Conservation (phyloP, 2,888 invertebrate genomes). For the Netelia melanura region DNA sequence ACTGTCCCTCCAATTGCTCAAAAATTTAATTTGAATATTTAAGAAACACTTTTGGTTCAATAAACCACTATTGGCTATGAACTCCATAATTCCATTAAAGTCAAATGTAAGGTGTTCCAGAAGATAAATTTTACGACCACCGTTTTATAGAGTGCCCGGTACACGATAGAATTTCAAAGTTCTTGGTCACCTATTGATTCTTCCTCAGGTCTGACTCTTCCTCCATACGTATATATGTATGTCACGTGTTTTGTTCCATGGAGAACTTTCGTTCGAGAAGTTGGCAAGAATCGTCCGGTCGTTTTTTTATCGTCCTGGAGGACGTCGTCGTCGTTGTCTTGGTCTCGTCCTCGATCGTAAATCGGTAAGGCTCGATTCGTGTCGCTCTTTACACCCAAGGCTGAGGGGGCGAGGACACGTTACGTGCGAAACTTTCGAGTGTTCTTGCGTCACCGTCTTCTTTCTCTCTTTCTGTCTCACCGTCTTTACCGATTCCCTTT, state of each 20-base stretch:
- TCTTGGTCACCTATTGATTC: constrained; percentile 15
- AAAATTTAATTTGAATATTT: not conserved
- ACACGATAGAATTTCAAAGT: constrained; percentile 16
- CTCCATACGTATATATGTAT: constrained; percentile 15
- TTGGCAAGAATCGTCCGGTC: constrained; percentile 45
- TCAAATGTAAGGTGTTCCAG: constrained; percentile 23
- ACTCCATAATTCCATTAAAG: constrained; percentile 11
- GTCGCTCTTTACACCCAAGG: constrained; percentile 14
- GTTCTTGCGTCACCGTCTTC: not conserved
- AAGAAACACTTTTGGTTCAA: not conserved
- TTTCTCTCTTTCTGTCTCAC: not conserved
- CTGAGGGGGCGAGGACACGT: constrained; percentile 11
- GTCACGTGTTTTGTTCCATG: constrained; percentile 52
- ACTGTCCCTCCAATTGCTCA: not conserved
- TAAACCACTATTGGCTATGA: constrained; percentile 21
- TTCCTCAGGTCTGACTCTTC: not conserved
- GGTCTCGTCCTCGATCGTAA: constrained; percentile 39
- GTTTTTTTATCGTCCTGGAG: constrained; percentile 50
- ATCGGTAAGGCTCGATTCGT: constrained; percentile 45
- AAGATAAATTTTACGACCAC: constrained; percentile 49
- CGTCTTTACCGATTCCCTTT: constrained; percentile 3
- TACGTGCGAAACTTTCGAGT: constrained; percentile 49
- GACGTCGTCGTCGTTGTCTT: constrained; percentile 35
- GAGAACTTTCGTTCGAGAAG: constrained; percentile 30
- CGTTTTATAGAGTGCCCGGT: not conserved